Percentiles rank a stretch among this genome's conserved stretches.
Evolutionary conservation across 2,113 vertebrate species (phyloP).

Genomic region (Nothoprocta pentlandii): DNA sequence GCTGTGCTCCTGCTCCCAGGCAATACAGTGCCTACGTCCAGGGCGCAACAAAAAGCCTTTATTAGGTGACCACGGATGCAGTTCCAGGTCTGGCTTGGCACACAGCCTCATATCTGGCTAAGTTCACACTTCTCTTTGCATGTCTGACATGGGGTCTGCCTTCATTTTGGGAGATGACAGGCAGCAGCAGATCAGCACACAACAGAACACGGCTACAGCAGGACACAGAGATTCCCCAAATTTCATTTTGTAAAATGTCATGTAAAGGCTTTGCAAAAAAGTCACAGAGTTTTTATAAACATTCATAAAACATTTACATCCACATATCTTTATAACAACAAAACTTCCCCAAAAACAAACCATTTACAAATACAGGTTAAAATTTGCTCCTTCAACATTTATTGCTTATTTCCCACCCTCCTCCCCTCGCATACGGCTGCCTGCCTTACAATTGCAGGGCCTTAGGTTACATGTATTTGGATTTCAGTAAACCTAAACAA

Average conservation of each 20-base stretch:
- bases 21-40: background rate
- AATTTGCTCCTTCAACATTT: background rate
- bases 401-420: background rate
- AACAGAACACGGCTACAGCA: background rate
- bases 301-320: background rate
- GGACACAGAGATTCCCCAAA: background rate
- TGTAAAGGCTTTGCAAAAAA: background rate
- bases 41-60: background rate
- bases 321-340: background rate
- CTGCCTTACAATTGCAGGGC: background rate
- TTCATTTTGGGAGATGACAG: background rate
- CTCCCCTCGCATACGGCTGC: background rate
- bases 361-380: background rate
- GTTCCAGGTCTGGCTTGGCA: background rate
- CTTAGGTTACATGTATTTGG: background rate
- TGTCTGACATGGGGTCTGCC: background rate
- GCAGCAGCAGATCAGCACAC: too few species aligned
- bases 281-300: background rate
- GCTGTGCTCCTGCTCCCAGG: background rate
- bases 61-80: background rate
- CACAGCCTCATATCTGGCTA: background rate
- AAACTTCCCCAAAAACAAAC: background rate
- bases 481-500: background rate
- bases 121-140: background rate
- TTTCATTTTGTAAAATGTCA: background rate